Conservation (phyloP, 2,113 vertebrate species). For the Platichthys stellatus region DNA sequence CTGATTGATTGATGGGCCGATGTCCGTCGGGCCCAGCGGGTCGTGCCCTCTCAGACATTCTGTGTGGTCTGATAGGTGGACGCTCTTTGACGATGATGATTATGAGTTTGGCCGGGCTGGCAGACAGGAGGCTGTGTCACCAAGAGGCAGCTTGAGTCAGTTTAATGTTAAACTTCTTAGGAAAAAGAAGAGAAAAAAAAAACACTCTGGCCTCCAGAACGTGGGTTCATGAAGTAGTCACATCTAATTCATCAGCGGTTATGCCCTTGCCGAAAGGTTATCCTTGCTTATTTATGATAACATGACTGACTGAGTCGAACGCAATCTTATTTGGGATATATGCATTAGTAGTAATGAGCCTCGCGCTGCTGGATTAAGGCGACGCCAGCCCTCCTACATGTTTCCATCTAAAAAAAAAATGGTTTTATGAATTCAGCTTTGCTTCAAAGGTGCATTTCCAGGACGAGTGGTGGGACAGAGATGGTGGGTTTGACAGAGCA, state of each 20-base stretch:
- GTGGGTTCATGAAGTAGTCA: constrained; percentile 52
- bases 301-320: constrained; percentile 19
- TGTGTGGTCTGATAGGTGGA: constrained; percentile 23
- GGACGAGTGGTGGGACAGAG: constrained; percentile 39
- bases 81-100: constrained; percentile 32
- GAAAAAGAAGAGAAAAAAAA: constrained; percentile 11
- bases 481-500: constrained; percentile 44
- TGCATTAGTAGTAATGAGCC: constrained; percentile 34
- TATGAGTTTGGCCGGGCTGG: constrained; percentile 50
- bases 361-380: neutral
- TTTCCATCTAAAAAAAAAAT: neutral
- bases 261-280: constrained; percentile 61
- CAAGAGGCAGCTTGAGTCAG: constrained; percentile 18
- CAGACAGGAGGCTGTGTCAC: constrained; percentile 35
- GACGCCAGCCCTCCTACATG: constrained; percentile 28
- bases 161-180: neutral
- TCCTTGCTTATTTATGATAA: constrained; percentile 56
- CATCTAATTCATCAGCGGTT: constrained; percentile 39
- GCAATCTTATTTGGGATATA: constrained; percentile 37
- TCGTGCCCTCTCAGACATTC: constrained; percentile 29
- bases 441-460: constrained; percentile 54
- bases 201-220: constrained; percentile 33
- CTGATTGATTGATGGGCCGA: constrained; percentile 4
- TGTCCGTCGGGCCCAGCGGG: constrained; percentile 29
- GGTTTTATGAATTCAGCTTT: constrained; percentile 40